phyloP scores from a whole-genome alignment of 1,140 invertebrate genomes.

The Littorina saxatilis region DNA sequence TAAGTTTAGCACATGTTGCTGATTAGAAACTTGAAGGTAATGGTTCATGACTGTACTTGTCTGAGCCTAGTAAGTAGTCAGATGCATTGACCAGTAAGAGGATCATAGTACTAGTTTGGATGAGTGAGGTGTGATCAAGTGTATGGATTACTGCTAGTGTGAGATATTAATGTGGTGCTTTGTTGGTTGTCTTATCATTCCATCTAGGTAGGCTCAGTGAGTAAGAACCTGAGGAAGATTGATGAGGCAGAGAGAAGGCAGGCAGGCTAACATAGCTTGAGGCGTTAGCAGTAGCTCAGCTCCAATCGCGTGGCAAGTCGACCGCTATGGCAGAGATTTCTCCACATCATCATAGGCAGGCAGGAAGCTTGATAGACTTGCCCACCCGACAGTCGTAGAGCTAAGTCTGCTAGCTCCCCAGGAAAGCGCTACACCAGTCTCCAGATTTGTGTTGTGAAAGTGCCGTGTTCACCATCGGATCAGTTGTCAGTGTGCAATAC shows the following conservation, averaged over 20 bases:
- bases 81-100: background rate
- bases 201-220: conserved; percentile 37
- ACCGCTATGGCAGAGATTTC: background rate
- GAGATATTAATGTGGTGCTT: background rate
- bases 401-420: background rate
- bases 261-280: conserved; percentile 20
- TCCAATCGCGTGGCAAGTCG: background rate
- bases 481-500: no score
- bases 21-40: no score
- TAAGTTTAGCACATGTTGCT: no score
- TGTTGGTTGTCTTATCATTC: conserved; percentile 33
- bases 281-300: conserved; percentile 11
- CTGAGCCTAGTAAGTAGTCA: no score
- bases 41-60: no score
- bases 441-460: background rate
- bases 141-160: no score
- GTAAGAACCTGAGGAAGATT: conserved; percentile 28
- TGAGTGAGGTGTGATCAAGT: no score
- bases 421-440: background rate
- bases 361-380: background rate
- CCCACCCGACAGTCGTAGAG: background rate
- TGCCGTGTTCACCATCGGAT: no score
- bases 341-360: background rate
- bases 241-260: conserved; percentile 11
- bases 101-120: background rate